Evolutionary conservation across 2,113 vertebrate genomes (phyloP), one percentile per base, ranked within the genome.

Genomic region (Halichoerus grypus): DNA sequence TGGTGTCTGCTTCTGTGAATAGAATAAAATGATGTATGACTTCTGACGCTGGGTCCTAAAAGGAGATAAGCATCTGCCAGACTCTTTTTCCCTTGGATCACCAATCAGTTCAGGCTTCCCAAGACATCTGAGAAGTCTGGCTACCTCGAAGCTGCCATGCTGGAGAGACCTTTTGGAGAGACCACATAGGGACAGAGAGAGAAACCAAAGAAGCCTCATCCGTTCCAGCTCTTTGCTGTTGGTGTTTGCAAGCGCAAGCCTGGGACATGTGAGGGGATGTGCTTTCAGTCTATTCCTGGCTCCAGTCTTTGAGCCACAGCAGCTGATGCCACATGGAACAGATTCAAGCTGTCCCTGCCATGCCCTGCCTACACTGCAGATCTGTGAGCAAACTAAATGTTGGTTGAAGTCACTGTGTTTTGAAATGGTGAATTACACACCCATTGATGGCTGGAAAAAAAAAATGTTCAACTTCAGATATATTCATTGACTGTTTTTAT

Each of bases 381-480:
- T 86, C 59, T 90, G 16, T 94, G 39, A 92, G 53, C 57, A 87
- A 85, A 88, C 33, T 74, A 76, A 96, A 77, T 94, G 55, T 57
- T 88, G 9, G 61, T 84, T 89, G 74, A 72, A 83, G 28, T n/a
- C 49, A 94, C 24, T 42, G 4, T 1, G 6, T 91, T 69, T 92
- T 63, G 22, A 16, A 95, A 12, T 69, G 76, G 49, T 79, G 72
- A 36, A 61, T 88, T 93, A 84, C 24, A 19, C n/a, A 88, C 21
- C 77, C 88, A 10, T 15, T 33, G 49, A 74, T 82, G 67, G 92
- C 19, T 83, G 24, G 63, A 0, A 1, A 16, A 42, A 19, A 59
- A 82, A 51, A 51, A 4, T 69, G 19, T 55, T 95, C 11, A 65
- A 85, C 26, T 97, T 63, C 21, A 63, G 36, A 72, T 80, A 61